Evolutionary conservation across 1,140 invertebrate species (phyloP).

Genomic region (Daktulosphaira vitifoliae): DNA sequence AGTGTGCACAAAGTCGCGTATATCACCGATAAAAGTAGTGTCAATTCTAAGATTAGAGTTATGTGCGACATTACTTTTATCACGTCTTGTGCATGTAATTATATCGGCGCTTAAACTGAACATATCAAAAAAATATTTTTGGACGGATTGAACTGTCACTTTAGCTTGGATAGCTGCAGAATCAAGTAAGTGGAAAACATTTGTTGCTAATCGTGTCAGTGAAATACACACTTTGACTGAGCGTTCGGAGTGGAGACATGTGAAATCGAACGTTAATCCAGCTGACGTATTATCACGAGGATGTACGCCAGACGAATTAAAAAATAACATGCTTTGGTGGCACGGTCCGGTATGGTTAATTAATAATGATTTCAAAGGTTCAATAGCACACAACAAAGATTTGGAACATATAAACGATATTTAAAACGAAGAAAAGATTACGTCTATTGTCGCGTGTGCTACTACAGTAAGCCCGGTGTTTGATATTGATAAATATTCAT

Average conservation of each 20-base stretch:
- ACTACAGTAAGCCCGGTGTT: too few relatives aligned
- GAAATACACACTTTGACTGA: conserved; percentile 41
- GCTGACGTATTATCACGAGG: conserved; percentile 43
- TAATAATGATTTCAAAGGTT: too few relatives aligned
- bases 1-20: background rate
- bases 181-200: conserved; percentile 41
- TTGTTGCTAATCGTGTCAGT: conserved; percentile 43
- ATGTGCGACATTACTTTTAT: background rate
- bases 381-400: too few relatives aligned
- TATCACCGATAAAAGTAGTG: background rate
- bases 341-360: conserved; percentile 23
- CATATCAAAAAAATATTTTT: conserved; percentile 37
- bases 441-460: too few relatives aligned
- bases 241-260: conserved; percentile 42
- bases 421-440: too few relatives aligned
- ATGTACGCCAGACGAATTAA: conserved; percentile 34
- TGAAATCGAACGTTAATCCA: conserved; percentile 35
- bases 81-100: conserved; percentile 13
- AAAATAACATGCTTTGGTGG: conserved; percentile 36
- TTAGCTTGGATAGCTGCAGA: conserved; percentile 42
- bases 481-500: background rate
- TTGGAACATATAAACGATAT: too few relatives aligned
- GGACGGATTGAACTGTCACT: conserved; percentile 43
- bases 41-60: background rate
- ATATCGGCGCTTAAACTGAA: conserved; percentile 36